Evolutionary conservation across 2,888 invertebrate species (phyloP).

Genomic region (Pseudoips prasinana): DNA sequence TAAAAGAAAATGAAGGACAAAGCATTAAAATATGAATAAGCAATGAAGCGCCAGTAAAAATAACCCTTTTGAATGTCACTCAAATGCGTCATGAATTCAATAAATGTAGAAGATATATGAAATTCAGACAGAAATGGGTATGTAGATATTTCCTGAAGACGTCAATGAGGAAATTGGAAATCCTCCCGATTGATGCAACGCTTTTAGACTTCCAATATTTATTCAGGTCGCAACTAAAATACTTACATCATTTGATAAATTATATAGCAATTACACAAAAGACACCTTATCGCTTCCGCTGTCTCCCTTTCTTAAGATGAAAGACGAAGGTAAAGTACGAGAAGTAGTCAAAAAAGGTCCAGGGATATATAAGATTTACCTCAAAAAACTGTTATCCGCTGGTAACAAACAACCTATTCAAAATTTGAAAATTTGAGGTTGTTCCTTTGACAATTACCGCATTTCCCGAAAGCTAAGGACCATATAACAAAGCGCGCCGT

Average conservation of each 20-base stretch:
- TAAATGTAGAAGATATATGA: conserved; percentile 5
- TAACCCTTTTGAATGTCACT: conserved; percentile 1
- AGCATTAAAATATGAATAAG: conserved; percentile 23
- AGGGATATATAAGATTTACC: no score
- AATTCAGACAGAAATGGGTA: conserved; percentile 7
- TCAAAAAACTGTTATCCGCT: conserved; percentile 17
- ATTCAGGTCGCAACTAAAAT: no score
- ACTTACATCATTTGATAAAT: no score
- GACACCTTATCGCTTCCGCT: no score
- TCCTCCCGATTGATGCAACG: conserved; percentile 4
- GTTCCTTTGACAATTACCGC: conserved; percentile 27
- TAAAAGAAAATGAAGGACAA: conserved; percentile 24
- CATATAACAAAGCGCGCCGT: conserved; percentile 13
- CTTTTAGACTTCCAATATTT: not conserved
- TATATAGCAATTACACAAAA: no score
- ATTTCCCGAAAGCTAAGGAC: conserved; percentile 9
- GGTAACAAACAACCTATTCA: conserved; percentile 12
- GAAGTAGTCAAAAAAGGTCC: no score
- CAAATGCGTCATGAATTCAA: not conserved
- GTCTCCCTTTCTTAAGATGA: no score
- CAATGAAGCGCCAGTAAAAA: conserved; percentile 17
- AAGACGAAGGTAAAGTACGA: no score
- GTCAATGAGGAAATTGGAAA: conserved; percentile 12
- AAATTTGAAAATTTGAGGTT: conserved; percentile 9
- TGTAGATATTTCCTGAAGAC: conserved; percentile 18